Percentiles rank a stretch among this genome's conserved stretches.
phyloP scores from a whole-genome alignment of 2,113 vertebrate genomes.

The Nesogale talazaci region DNA sequence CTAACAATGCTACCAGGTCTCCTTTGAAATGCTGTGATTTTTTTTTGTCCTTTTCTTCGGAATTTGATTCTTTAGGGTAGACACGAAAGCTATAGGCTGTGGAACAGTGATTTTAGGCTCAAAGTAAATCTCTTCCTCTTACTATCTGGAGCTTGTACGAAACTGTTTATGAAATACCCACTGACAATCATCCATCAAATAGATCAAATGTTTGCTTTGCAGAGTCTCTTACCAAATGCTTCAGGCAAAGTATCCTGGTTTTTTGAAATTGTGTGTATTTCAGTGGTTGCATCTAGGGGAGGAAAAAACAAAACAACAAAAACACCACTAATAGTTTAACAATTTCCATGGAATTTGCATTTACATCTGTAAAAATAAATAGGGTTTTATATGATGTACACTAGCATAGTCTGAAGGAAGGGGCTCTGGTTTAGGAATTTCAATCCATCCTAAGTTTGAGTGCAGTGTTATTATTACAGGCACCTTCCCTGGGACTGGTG shows the following conservation, averaged over 20 bases:
- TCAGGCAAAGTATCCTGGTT: background rate
- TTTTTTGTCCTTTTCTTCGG: background rate
- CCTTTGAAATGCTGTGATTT: background rate
- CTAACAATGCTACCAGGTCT: too few species aligned
- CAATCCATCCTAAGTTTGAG: background rate
- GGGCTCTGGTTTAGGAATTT: too few species aligned
- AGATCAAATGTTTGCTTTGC: too few species aligned
- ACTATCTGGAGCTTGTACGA: background rate
- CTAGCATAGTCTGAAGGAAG: background rate
- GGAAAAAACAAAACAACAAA: background rate
- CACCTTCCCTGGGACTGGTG: background rate
- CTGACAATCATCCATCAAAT: background rate
- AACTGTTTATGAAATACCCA: background rate
- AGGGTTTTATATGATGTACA: background rate
- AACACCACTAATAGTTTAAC: background rate
- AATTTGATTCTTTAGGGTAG: background rate
- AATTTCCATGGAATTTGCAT: background rate
- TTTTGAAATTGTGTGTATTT: background rate
- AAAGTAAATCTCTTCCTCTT: background rate
- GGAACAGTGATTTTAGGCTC: background rate
- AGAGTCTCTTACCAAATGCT: slow-evolving; percentile 43
- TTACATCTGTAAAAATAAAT: background rate
- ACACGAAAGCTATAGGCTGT: background rate
- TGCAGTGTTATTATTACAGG: accelerated
- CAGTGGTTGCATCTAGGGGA: background rate